Evolutionary conservation across 2,888 invertebrate species (phyloP), one percentile per base, ranked within the genome.

Genomic region (Trissolcus japonicus): DNA sequence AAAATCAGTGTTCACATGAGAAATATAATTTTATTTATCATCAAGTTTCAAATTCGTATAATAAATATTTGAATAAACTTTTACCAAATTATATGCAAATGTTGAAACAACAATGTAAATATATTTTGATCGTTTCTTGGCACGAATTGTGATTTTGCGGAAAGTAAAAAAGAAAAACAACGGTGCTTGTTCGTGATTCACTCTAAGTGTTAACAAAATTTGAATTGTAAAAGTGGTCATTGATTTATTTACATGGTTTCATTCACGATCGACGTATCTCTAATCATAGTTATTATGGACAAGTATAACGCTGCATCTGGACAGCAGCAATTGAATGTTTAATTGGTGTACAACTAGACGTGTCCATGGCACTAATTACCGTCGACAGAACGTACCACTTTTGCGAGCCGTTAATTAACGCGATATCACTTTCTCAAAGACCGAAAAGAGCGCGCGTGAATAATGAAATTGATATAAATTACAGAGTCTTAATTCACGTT

Each of bases 321-420:
- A 51, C 25, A 46, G 6, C 46, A 6, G 16, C 46, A 19, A 71
- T 57, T 67, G 57, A 61, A 76, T 76, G 66, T 66, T 71, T 76
- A 60, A 76, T 76, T 71, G 40, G 66, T 55, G 25, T 59, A 71
- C 29, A 57, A 67, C 56, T 59, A 57, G 25, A 46, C 53, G 69
- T 16, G 61, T 71, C 62, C 50, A 46, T 63, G 59, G 62, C 19
- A 63, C 71, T 78, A 78, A 78, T 78, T 78, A 71, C 59, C 41
- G 74, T 63, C 68, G 71, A 78, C 78, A 71, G 71, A 71, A 62
- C 50, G 55, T 63, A 57, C 53, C 54, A 74, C 74, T 78, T 71
- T 67, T 67, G 54, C 46, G 40, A 41, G 46, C 59, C 74, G 71
- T 74, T 78, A 74, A 78, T 78, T 78, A 78, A 48, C 50, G n/a